Evolutionary conservation across 2,888 invertebrate genomes (phyloP).

Genomic region (Drosophila borealis): DNA sequence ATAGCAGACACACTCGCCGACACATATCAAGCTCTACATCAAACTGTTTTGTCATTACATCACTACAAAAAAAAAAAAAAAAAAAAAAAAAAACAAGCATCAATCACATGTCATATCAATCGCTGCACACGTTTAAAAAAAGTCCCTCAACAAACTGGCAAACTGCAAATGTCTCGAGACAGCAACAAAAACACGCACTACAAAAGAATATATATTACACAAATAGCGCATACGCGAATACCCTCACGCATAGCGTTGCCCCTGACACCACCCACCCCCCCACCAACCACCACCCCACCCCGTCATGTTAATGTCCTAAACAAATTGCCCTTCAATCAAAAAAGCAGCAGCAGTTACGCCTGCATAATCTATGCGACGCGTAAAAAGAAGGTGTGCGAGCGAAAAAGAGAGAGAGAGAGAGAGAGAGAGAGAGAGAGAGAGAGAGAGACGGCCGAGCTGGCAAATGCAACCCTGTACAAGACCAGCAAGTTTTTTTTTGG

Average conservation of each 20-base stretch:
- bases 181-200: conserved; percentile 10
- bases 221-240: conserved; percentile 9
- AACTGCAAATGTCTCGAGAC: conserved; percentile 32
- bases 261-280: neutral
- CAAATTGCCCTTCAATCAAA: conserved; percentile 49
- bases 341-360: conserved; percentile 29
- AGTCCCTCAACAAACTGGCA: conserved; percentile 30
- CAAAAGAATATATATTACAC: too few relatives aligned
- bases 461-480: conserved; percentile 11
- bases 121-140: conserved; percentile 17
- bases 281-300: neutral
- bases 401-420: neutral
- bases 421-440: neutral
- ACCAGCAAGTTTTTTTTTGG: neutral
- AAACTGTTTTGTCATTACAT: conserved; percentile 47
- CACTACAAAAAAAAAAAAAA: conserved; percentile 23
- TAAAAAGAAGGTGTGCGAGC: neutral
- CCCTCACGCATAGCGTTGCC: conserved; percentile 11
- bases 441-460: neutral
- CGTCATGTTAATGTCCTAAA: conserved; percentile 1
- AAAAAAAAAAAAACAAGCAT: conserved; percentile 11
- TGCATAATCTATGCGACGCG: conserved; percentile 29
- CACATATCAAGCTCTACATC: conserved; percentile 31
- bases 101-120: conserved; percentile 30
- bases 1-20: conserved; percentile 16